Percentiles rank a stretch among this genome's conserved stretches.
These are phyloP conservation scores for Apamea monoglypha DNA, from an alignment of 2,888 invertebrate genomes.

Conservation along the genomic window DNA sequence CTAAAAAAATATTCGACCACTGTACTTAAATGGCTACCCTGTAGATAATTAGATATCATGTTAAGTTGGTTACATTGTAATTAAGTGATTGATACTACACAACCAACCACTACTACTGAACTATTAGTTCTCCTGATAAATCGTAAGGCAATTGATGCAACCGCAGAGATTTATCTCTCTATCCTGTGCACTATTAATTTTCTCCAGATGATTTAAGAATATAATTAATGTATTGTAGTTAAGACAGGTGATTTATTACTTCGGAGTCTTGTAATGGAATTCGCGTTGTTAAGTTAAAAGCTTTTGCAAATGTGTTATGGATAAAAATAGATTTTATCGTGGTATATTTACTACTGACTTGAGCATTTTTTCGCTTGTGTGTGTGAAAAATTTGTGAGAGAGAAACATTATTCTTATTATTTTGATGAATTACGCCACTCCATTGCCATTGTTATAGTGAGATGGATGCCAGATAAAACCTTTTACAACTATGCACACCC, in stretches of 20 bases:
- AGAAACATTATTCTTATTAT: background rate
- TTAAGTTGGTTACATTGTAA: constrained; percentile 66
- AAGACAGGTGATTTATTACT: constrained; percentile 52
- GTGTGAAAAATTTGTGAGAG: background rate
- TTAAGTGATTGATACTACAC: constrained; percentile 65
- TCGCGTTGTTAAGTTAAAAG: constrained; percentile 18
- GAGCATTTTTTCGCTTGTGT: background rate
- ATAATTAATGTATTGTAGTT: constrained; percentile 55
- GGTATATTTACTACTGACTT: background rate
- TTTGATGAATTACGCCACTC: background rate
- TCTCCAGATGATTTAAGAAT: constrained; percentile 48
- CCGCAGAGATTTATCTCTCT: constrained; percentile 35
- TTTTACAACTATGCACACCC: background rate
- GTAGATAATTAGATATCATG: constrained; percentile 5
- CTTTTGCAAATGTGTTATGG: constrained; percentile 5
- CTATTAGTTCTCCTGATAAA: constrained; percentile 44
- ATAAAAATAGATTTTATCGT: constrained; percentile 18
- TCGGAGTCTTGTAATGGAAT: constrained; percentile 15
- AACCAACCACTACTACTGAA: background rate
- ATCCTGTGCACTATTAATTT: constrained; percentile 51
- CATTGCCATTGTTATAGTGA: background rate
- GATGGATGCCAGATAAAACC: background rate
- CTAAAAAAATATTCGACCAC: too few species aligned
- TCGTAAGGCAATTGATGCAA: constrained; percentile 32
- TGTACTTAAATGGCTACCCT: too few species aligned